A percentile compares a stretch with the other conserved stretches of the same genome.
These are phyloP conservation scores for Phaenicophaeus curvirostris DNA, from an alignment of 2,797 vertebrate species.

Conservation along the genomic window DNA sequence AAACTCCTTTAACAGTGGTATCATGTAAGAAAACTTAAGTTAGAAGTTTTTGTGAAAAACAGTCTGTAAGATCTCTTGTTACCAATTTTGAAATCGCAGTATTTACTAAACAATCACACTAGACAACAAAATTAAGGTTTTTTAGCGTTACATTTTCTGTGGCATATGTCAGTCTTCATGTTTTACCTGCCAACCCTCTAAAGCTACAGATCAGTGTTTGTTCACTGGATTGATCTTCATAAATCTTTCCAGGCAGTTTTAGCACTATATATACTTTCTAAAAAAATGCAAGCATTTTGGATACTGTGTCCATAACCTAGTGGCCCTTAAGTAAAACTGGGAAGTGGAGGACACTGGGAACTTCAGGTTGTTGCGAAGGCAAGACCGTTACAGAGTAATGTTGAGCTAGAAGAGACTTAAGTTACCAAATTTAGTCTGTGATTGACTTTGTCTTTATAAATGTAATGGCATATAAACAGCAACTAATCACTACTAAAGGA, in stretches of 20 bases:
- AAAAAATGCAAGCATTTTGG: neutral
- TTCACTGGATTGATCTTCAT: neutral
- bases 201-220: neutral
- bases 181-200: neutral
- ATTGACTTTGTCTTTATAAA: neutral
- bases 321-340: neutral
- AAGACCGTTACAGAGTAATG: neutral
- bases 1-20: neutral
- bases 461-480: neutral
- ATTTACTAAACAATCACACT: neutral
- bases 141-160: neutral
- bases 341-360: neutral
- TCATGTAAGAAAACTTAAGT: neutral
- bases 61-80: neutral
- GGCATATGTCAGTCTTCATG: neutral
- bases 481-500: neutral
- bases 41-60: neutral
- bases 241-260: neutral
- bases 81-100: neutral
- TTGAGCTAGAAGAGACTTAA: neutral
- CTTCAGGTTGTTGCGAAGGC: neutral
- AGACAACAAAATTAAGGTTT: neutral
- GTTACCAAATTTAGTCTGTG: neutral
- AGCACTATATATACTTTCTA: neutral
- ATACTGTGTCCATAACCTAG: neutral